These are phyloP conservation scores for Hormaphis cornu DNA, from an alignment of 1,140 invertebrate genomes.

Conservation along the genomic window DNA sequence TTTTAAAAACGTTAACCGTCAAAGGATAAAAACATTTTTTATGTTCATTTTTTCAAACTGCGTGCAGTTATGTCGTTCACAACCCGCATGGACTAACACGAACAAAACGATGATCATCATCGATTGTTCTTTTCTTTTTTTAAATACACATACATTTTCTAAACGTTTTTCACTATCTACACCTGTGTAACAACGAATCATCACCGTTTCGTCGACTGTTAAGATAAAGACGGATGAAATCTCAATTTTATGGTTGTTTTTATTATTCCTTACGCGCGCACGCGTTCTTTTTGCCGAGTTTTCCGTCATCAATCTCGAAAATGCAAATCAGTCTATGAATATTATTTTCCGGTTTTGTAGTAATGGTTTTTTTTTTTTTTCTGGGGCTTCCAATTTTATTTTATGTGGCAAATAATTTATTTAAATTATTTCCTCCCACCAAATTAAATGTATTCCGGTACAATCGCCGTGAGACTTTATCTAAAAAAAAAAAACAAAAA, in stretches of 20 bases:
- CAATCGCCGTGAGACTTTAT: too few species aligned
- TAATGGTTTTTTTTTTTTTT: not conserved
- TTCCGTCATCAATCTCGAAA: not conserved
- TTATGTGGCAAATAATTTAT: conserved; percentile 23
- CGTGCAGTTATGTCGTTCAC: too few species aligned
- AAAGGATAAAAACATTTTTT: too few species aligned
- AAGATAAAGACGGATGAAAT: not conserved
- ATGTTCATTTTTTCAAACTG: too few species aligned
- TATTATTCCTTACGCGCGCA: not conserved
- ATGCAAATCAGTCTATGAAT: not conserved
- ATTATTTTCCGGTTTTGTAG: not conserved
- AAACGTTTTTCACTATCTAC: too few species aligned
- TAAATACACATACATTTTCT: too few species aligned
- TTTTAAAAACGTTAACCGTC: too few species aligned
- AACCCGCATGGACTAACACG: too few species aligned
- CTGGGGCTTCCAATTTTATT: not conserved
- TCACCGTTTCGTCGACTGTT: not conserved
- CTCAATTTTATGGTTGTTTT: not conserved
- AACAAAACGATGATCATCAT: too few species aligned
- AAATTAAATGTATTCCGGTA: not conserved
- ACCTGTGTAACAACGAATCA: too few species aligned
- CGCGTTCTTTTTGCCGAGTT: not conserved
- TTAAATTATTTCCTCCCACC: not conserved
- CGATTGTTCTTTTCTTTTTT: not conserved
- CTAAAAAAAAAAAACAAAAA: too few species aligned